Conservation (phyloP, 2,888 invertebrate genomes). For the Cephalotes varians region DNA sequence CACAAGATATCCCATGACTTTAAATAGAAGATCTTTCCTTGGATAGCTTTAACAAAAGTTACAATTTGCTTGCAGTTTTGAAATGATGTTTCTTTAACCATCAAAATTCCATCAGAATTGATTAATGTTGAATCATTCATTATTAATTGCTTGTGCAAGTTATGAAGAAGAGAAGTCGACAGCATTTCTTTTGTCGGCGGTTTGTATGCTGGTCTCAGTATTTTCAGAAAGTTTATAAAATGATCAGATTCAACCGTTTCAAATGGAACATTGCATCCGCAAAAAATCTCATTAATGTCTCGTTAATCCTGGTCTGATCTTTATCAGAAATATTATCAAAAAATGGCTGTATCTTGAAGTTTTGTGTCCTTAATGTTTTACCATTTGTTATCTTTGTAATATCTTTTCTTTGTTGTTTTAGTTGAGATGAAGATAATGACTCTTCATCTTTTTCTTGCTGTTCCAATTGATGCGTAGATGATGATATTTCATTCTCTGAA, state of each 20-base stretch:
- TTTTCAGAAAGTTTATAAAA: constrained; percentile 3
- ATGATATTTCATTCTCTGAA: not conserved
- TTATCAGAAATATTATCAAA: not conserved
- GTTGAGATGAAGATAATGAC: not conserved
- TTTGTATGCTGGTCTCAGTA: not conserved
- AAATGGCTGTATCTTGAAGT: not conserved
- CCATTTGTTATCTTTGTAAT: too few relatives aligned
- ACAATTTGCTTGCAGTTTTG: not conserved
- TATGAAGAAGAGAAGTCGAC: not conserved
- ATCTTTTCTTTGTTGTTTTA: not conserved
- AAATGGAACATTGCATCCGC: not conserved
- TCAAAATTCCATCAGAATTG: not conserved
- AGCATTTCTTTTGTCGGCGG: not conserved
- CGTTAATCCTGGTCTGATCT: not conserved
- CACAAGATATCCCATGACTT: not conserved
- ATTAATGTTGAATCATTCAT: not conserved
- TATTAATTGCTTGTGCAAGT: not conserved
- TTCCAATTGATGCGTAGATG: too few relatives aligned
- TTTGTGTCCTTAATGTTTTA: not conserved
- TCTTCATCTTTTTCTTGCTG: not conserved
- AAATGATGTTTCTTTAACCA: not conserved
- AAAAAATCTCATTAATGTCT: not conserved
- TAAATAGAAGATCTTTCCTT: not conserved
- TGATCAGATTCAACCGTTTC: constrained; percentile 5
- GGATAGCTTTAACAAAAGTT: not conserved